Evolutionary conservation across 2,888 invertebrate genomes (phyloP).

Genomic region (Adelphocoris suturalis): DNA sequence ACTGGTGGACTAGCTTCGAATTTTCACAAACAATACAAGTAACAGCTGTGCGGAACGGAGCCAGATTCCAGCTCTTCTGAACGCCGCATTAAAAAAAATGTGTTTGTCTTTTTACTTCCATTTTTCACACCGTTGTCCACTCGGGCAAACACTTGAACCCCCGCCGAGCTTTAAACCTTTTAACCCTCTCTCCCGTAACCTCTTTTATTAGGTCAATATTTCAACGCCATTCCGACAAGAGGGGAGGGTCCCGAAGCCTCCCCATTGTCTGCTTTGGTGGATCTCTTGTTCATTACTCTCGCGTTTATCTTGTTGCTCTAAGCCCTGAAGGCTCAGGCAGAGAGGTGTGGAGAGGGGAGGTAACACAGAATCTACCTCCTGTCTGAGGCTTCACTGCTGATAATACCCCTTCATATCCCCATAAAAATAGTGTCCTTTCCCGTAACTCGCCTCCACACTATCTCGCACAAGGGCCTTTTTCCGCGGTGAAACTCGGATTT

Average conservation of each 20-base stretch:
- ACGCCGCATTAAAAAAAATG: neutral
- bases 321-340: neutral
- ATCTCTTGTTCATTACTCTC: conserved; percentile 59
- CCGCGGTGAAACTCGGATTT: neutral
- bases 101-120: neutral
- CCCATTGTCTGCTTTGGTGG: conserved; percentile 35
- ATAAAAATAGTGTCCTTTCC: conserved; percentile 44
- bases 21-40: too few species aligned
- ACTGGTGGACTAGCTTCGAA: too few species aligned
- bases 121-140: neutral
- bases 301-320: conserved; percentile 53
- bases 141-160: neutral
- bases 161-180: neutral
- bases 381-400: neutral
- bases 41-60: too few species aligned
- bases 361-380: neutral
- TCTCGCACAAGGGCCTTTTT: neutral
- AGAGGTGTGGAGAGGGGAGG: neutral
- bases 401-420: conserved; percentile 52
- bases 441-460: neutral
- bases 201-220: conserved; percentile 57
- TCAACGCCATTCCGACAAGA: neutral
- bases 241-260: neutral
- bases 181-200: neutral
- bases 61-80: too few species aligned